Evolutionary conservation across 1,140 invertebrate genomes (phyloP), one percentile per base, ranked within the genome.

Genomic region (Aradophagus sp.): DNA sequence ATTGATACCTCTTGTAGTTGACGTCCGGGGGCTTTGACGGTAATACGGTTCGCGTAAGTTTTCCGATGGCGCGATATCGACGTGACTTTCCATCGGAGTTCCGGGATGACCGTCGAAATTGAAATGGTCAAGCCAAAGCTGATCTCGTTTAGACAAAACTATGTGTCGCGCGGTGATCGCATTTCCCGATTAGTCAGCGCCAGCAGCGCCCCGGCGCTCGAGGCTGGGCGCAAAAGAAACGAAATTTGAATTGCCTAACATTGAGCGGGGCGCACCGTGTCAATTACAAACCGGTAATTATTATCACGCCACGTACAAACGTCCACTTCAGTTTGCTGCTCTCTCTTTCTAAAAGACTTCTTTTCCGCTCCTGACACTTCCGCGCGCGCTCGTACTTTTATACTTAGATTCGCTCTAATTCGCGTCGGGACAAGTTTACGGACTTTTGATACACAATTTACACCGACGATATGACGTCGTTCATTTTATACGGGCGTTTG

Each of bases 241-340:
- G 73, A 68, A 73, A 74, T 77, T 73, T 74, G 72, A 74, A 74
- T 74, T 76, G 63, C 48, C 36, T 27, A 38, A 50, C 34, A 31
- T 27, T 6, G 45, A 55, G 45, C 32, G 16, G 23, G 50, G 36
- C 7, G 42, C 58, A 56, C 47, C 62, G 50, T 61, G 66, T 63
- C 59, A 69, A 69, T 73, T 73, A 69, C 59, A 15, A 65, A 26
- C 59, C 66, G 55, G 50, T 62, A 67, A 72, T 61, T 59, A 67
- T 73, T 69, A 55, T 55, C 45, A 32, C 29, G 20, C 14, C 4
- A 19, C 15, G 2, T 23, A 14, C 2, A 41, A 48, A 31, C 15
- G 35, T 50, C 56, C 39, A 39, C 31, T 44, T 56, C 36, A 62
- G 35, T 63, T 50, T 50, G 27, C 15, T 19, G 35, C 17, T 56